Evolutionary conservation across 2,797 vertebrate species (phyloP), one percentile per base, ranked within the genome.

Genomic region (Sternarchorhynchus goeldii): DNA sequence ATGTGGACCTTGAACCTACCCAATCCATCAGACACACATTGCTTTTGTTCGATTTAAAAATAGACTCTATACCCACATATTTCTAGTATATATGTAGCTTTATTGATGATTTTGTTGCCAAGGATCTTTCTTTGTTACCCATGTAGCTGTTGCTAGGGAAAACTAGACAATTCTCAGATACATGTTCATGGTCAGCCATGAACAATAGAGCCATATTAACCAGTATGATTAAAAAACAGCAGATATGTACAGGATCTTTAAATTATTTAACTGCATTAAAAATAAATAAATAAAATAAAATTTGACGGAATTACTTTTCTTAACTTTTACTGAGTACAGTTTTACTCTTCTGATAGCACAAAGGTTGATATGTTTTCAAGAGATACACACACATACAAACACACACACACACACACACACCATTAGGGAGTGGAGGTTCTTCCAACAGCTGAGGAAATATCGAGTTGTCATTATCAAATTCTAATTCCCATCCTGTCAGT

Each of bases 401-500:
- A 67, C 63, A 62, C 55, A 45, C 39, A 55, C 29, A 56, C 20
- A 57, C 31, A 21, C 68, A 31, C 50, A 76, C 75, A 82, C 71
- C 81, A 7, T 34, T 21, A 72, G 31, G 21, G 56, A 20, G 58
- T 41, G 70, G 62, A 59, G 57, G 64, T 83, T 70, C 75, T 77
- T 74, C 77, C 71, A 25, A 66, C 80, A 69, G 68, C 56, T 71
- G 80, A 82, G 81, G 77, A 90, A 89, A 86, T 85, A 75, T 63
- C 80, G 84, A 87, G 78, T 87, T 88, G 79, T 87, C 83, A 81
- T 90, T 88, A 90, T 90, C 88, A 89, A 88, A 91, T 89, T 85
- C 70, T 86, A 85, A 90, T 91, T 91, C 87, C 81, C 84, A 76
- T 80, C 64, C 81, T 64, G 84, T 86, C 88, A 84, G 78, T 87